Conservation (phyloP, 2,888 invertebrate genomes). For the Acanthosepion lycidas region DNA sequence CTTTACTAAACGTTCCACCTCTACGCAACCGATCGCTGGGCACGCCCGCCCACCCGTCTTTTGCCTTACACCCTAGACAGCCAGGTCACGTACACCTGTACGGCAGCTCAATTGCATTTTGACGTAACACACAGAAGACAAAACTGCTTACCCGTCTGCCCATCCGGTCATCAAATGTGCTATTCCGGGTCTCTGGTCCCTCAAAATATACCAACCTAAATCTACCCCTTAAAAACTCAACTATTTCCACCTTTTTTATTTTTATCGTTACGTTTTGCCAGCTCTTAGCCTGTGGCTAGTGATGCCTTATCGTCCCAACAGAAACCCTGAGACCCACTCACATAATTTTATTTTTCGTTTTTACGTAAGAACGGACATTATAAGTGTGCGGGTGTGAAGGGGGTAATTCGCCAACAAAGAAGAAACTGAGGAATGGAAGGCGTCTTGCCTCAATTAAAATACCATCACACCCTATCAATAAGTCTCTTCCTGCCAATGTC, state of each 20-base stretch:
- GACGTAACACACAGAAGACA: neutral
- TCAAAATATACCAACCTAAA: neutral
- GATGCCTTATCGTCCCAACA: too few relatives aligned
- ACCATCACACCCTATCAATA: conserved; percentile 33
- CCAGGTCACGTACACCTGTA: conserved; percentile 33
- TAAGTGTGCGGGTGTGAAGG: neutral
- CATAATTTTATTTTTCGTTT: neutral
- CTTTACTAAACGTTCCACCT: conserved; percentile 17
- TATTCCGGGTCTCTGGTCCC: neutral
- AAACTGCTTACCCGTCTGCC: conserved; percentile 33
- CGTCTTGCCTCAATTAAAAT: neutral
- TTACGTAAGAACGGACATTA: neutral
- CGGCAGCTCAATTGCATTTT: conserved; percentile 21
- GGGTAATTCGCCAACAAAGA: neutral
- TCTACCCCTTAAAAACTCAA: neutral
- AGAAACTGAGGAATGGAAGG: neutral
- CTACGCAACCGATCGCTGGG: conserved; percentile 2
- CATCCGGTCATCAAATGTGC: conserved; percentile 8
- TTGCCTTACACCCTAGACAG: neutral
- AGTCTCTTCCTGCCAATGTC: neutral
- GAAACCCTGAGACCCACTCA: neutral
- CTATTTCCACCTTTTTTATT: neutral
- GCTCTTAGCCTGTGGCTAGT: neutral
- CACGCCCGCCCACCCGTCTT: neutral
- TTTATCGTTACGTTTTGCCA: neutral